phyloP scores from a whole-genome alignment of 1,140 invertebrate genomes.

The Drusus annulatus region DNA sequence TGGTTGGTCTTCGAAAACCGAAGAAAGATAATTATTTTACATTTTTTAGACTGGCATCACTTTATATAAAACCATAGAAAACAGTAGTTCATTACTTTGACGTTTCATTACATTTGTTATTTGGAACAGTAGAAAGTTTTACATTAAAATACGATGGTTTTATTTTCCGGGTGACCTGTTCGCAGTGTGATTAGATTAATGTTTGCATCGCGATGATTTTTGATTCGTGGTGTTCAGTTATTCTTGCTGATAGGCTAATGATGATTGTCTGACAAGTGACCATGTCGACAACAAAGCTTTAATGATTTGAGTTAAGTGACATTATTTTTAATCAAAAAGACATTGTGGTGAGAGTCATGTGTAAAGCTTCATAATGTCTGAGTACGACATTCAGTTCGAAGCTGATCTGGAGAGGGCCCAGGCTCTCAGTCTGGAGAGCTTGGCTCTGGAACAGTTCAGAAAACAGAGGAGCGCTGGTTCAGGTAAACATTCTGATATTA shows the following conservation, averaged over 20 bases:
- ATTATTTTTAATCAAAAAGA: slow-evolving; percentile 27
- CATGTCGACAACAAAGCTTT: slow-evolving; percentile 26
- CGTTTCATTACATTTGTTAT: slow-evolving; percentile 56
- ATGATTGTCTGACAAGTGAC: slow-evolving; percentile 11
- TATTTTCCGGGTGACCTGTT: slow-evolving; percentile 39
- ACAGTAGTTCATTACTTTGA: slow-evolving; percentile 25
- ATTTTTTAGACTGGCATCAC: too few relatives aligned
- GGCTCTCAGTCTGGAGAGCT: slow-evolving; percentile 87
- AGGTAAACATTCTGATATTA: slow-evolving; percentile 41
- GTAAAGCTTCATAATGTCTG: slow-evolving; percentile 66
- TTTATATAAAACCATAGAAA: background rate
- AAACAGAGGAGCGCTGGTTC: slow-evolving; percentile 70
- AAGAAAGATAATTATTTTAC: too few relatives aligned
- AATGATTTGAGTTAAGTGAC: slow-evolving; percentile 9
- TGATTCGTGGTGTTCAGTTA: slow-evolving; percentile 28
- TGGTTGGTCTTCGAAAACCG: too few relatives aligned
- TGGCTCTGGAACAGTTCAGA: slow-evolving; percentile 86
- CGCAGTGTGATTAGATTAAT: slow-evolving; percentile 23
- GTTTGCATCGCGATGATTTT: slow-evolving; percentile 28
- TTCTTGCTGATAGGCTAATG: slow-evolving; percentile 2
- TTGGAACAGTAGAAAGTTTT: slow-evolving; percentile 55
- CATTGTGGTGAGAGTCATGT: slow-evolving; percentile 24
- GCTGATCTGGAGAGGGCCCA: slow-evolving; percentile 89
- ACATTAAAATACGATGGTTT: slow-evolving; percentile 34
- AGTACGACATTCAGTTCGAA: slow-evolving; percentile 87